phyloP scores from a whole-genome alignment of 37 sponge, comb jelly and placozoan species.

The Aplysina aerophoba region DNA sequence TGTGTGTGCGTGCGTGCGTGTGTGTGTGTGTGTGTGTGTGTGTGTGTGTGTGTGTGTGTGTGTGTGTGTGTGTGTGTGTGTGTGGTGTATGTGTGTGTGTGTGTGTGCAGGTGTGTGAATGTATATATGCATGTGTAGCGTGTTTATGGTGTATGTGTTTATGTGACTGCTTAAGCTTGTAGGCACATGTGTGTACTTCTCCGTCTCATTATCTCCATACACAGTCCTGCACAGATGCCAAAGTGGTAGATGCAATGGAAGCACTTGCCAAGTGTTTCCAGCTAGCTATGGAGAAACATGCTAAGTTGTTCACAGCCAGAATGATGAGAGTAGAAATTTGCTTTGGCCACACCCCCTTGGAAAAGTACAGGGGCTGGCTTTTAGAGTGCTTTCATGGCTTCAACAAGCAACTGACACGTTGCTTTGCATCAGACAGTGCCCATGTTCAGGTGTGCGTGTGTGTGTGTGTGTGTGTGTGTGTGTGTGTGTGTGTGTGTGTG shows the following conservation, averaged over 20 bases:
- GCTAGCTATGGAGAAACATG: background rate
- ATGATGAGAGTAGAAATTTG: too few species aligned
- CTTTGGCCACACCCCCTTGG: background rate
- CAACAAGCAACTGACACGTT: background rate
- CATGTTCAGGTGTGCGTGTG: background rate
- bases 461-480: too few species aligned
- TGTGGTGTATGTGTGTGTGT: background rate
- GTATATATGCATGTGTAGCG: too few species aligned
- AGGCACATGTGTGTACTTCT: background rate
- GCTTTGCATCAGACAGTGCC: background rate
- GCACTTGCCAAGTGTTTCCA: background rate
- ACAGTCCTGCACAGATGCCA: background rate
- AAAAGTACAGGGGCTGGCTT: slow-evolving; percentile 20
- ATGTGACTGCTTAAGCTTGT: too few species aligned
- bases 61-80: background rate
- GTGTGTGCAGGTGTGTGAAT: too few species aligned
- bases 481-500: too few species aligned
- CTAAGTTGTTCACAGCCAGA: background rate
- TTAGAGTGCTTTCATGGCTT: background rate
- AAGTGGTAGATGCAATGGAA: background rate
- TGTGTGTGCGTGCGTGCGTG: background rate
- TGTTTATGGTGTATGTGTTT: too few species aligned
- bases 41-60: background rate
- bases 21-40: background rate
- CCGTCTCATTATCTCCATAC: background rate